Conservation (phyloP, 2,113 vertebrate genomes). For the Pterophyllum scalare region DNA sequence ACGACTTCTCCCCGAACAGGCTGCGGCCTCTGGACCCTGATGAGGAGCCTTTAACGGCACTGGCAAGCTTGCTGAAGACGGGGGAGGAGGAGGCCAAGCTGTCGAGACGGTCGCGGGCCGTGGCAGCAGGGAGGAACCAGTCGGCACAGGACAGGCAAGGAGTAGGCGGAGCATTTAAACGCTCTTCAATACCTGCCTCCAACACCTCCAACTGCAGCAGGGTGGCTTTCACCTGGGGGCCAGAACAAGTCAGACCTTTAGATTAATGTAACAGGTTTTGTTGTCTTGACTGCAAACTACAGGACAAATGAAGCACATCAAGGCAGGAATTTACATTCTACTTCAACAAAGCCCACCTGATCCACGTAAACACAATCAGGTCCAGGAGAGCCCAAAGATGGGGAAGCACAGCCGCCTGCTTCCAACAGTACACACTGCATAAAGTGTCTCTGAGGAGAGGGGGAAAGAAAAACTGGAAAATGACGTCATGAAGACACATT, state of each 20-base stretch:
- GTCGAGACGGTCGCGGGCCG: slow-evolving; percentile 81
- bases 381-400: slow-evolving; percentile 86
- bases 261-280: background rate
- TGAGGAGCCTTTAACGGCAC: slow-evolving; percentile 72
- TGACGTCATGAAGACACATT: background rate
- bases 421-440: slow-evolving; percentile 93
- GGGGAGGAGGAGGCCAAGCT: slow-evolving; percentile 79
- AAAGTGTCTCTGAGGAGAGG: slow-evolving; percentile 85
- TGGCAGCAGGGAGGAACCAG: slow-evolving; percentile 84
- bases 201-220: slow-evolving; percentile 89
- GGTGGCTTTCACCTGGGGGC: slow-evolving; percentile 85
- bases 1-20: slow-evolving; percentile 82
- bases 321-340: background rate
- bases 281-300: background rate
- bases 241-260: background rate
- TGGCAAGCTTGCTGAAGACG: slow-evolving; percentile 83
- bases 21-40: slow-evolving; percentile 70
- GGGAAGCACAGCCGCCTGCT: slow-evolving; percentile 89
- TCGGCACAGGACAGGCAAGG: slow-evolving; percentile 91
- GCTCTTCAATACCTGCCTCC: slow-evolving; percentile 84
- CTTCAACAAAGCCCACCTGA: slow-evolving; percentile 73
- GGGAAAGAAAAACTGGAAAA: background rate
- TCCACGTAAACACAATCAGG: slow-evolving; percentile 95
- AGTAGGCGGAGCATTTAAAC: slow-evolving; percentile 79
- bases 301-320: background rate